Base-by-base conservation (phyloP, 2,888 invertebrate species). In the Mythimna vitellina region DNA sequence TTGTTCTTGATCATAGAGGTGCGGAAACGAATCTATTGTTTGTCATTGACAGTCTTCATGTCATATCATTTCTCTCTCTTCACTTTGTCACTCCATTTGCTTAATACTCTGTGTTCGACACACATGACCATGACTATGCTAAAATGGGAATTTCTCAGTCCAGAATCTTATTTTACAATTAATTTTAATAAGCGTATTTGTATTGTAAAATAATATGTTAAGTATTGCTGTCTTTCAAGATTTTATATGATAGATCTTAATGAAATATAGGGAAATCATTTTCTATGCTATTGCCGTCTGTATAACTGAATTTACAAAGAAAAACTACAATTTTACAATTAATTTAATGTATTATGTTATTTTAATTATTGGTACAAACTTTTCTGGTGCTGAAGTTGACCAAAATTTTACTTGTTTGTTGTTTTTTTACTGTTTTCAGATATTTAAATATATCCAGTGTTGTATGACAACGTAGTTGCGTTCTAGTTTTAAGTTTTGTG, bases 331-430 rank as follows among this genome's bases (percentile, higher is more conserved):
- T 6, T 29, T n/a, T 29, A 49, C 49, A 29, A 62, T n/a, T 29
- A 22, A 20, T 51, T 57, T 56, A 70, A 61, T 61, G 60, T 65
- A 56, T 57, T 75, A 49, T 14, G 65, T 78, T 67, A 56, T 29
- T 53, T 75, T 57, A 66, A 57, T 70, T 64, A 79, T 78, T 78
- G 74, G 72, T 80, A 80, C 64, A 74, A 84, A 81, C 60, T 73
- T 60, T 72, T 73, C 49, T 77, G 79, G 85, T 86, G 83, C 87
- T 87, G 73, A 70, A 65, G 61, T 60, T 65, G 74, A 86, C 84
- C 82, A 87, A 86, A 80, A 65, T 70, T 78, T 54, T 49, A 58
- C 6, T 61, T 58, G 56, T 57, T 66, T 66, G 10, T 62, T 63
- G n/a, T 72, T 74, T 70, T 53, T 72, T 70, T 54, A 17, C 60